Evolutionary conservation across 2,888 invertebrate species (phyloP).

Genomic region (Megaustenia siamemsis): DNA sequence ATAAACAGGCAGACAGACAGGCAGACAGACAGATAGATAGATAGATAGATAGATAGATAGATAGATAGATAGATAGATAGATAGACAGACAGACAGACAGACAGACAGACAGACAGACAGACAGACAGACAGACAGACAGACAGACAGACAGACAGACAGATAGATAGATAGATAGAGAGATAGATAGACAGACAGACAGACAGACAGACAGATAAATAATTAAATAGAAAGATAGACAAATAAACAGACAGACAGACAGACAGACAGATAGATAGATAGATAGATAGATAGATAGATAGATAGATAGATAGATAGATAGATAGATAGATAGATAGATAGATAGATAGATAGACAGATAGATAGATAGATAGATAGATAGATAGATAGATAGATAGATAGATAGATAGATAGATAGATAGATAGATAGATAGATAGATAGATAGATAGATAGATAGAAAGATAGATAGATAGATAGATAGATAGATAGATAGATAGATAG

Average conservation of each 20-base stretch:
- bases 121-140: not conserved
- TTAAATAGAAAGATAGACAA: no score
- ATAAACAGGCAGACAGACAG: no score
- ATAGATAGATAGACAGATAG: no score
- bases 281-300: not conserved
- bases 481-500: not conserved
- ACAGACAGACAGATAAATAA: not conserved
- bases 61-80: no score
- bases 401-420: not conserved
- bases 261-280: no score
- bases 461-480: no score
- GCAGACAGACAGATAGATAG: no score
- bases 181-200: constrained; percentile 12
- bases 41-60: no score
- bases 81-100: no score
- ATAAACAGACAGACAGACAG: no score
- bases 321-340: not conserved
- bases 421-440: not conserved
- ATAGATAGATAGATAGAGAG: no score
- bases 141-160: not conserved
- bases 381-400: not conserved
- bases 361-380: not conserved
- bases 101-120: constrained; percentile 23
- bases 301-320: not conserved
- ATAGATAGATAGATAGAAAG: not conserved